Conservation (phyloP, 2,113 vertebrate genomes). For the Apodemus sylvaticus region DNA sequence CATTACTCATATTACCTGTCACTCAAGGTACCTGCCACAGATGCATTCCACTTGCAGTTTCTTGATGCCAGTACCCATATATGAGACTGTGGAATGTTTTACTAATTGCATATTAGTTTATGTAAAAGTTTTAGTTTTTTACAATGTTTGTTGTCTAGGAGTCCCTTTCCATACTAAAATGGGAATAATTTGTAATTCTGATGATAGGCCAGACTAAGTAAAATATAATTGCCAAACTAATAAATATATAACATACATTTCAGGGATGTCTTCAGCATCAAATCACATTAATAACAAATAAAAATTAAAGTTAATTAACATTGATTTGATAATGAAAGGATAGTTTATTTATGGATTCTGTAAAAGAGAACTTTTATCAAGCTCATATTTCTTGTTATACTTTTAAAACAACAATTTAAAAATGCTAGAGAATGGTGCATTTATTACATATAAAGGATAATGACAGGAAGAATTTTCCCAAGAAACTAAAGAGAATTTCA, state of each 20-base stretch:
- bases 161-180: conserved; percentile 66
- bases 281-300: conserved; percentile 65
- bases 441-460: neutral
- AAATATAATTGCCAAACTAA: conserved; percentile 38
- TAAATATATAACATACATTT: conserved; percentile 46
- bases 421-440: neutral
- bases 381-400: neutral
- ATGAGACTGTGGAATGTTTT: neutral
- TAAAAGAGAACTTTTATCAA: conserved; percentile 46
- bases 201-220: conserved; percentile 56
- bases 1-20: neutral
- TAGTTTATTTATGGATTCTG: conserved; percentile 60
- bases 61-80: neutral
- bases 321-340: conserved; percentile 62
- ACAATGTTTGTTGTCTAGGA: conserved; percentile 50
- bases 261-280: conserved; percentile 54
- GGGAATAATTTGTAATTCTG: conserved; percentile 65
- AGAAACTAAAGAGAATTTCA: neutral
- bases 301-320: conserved; percentile 79
- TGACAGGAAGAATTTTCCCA: neutral
- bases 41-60: neutral
- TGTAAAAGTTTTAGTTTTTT: conserved; percentile 67
- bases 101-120: conserved; percentile 33
- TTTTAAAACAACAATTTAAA: neutral
- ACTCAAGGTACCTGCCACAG: neutral